Evolutionary conservation across 1,140 invertebrate genomes (phyloP), one percentile per base, ranked within the genome.

Genomic region (Mya arenaria): DNA sequence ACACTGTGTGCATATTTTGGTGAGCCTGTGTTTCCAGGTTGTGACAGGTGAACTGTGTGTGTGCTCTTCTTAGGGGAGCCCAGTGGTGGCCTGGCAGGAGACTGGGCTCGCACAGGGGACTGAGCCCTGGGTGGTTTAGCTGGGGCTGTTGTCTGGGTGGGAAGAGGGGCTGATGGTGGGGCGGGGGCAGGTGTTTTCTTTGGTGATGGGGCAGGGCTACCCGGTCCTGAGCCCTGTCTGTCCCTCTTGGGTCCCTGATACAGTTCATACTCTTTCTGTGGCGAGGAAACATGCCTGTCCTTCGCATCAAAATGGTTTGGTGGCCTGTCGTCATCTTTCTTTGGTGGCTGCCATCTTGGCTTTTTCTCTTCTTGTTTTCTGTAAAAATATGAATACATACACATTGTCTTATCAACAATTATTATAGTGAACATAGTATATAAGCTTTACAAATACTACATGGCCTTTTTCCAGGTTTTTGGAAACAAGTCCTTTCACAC

Each of bases 341-440:
- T 85, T 44, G 88, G 89, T 6, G 89, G 89, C 71, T 86, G 85
- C 89, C 89, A 90, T 75, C 69, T 84, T 60, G 80, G 86, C 65
- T 90, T 90, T 69, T 86, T 85, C 66, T 86, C 83, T 75, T 89
- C 89, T 75, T 88, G 84, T 86, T 89, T 89, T 37, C 87, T 89
- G 65, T 13, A 82, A 66, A 62, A 52, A n/a, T n/a, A n/a, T n/a
- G n/a, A n/a, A n/a, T n/a, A n/a, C n/a, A n/a, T n/a, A n/a, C n/a
- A n/a, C n/a, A n/a, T n/a, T n/a, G n/a, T n/a, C n/a, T n/a, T n/a
- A n/a, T n/a, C n/a, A n/a, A n/a, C n/a, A n/a, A n/a, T n/a, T n/a
- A n/a, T n/a, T n/a, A n/a, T n/a, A n/a, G n/a, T n/a, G n/a, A n/a
- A n/a, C n/a, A n/a, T n/a, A n/a, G n/a, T n/a, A n/a, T n/a, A n/a